Base-by-base conservation (phyloP, 2,113 vertebrate species). In the Protobothrops flavoviridis region DNA sequence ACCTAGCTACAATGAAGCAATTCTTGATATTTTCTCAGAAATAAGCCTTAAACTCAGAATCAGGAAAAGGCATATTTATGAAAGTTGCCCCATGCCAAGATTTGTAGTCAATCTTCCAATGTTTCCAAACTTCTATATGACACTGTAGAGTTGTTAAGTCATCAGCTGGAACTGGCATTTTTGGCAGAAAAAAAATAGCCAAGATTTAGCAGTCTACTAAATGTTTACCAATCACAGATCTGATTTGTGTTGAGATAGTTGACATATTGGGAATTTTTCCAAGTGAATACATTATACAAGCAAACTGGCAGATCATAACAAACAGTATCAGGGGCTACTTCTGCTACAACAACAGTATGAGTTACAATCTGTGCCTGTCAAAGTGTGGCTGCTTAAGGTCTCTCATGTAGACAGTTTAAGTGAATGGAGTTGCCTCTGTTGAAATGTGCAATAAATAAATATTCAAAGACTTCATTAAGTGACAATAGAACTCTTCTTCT, bases 181-280 rank as follows among this genome's bases (percentile, higher is more conserved):
- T 45, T 96, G 59, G 26, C 85, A 94, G 74, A 26, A 88, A 92
- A 92, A 8, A 94, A 91, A 91, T 91, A 93, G 39, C 15, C 94
- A 86, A 26, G 93, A 59, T 90, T 61, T 92, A 81, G 87, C 3
- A 2, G 26, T 94, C 52, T 92, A 45, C 29, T 94, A 89, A 94
- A 87, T 90, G 55, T 64, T 94, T 95, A 94, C 91, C 89, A 94
- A 0, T 92, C 91, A 94, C 91, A 96, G 91, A 93, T 94, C 53
- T 50, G 61, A 92, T 87, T 92, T 92, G 95, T 33, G 86, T 43
- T 90, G 53, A 95, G 92, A 69, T 91, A 50, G 92, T 50, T 94
- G 93, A 94, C 61, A 90, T 81, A 52, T 94, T 96, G 91, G 69
- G 94, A n/a, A 92, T 88, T 91, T 33, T 95, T 94, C 94, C 94